Percentiles rank a stretch among this genome's conserved stretches.
Conservation (phyloP, 2,113 vertebrate species). For the Strix aluco region DNA sequence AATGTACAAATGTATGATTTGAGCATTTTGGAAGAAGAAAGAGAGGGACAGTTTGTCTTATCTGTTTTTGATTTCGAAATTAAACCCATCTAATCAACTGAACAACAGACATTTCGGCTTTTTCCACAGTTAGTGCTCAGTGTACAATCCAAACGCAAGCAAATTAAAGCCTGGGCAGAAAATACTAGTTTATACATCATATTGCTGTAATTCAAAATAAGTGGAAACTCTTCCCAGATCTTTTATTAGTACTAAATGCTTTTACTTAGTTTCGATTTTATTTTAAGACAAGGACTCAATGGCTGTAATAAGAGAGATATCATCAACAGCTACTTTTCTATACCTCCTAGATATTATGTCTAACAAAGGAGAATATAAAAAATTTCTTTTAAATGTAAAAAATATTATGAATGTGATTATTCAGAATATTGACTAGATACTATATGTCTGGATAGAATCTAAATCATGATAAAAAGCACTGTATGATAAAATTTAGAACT, state of each 20-base stretch:
- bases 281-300: background rate
- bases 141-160: background rate
- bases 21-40: background rate
- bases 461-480: background rate
- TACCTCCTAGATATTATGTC: background rate
- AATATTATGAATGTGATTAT: background rate
- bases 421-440: background rate
- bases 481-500: background rate
- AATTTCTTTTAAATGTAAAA: background rate
- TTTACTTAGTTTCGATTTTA: background rate
- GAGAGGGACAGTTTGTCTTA: background rate
- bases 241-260: background rate
- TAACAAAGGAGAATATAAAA: background rate
- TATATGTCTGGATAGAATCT: background rate
- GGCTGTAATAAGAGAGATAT: background rate
- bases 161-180: background rate
- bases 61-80: background rate
- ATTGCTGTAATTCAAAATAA: background rate
- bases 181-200: background rate
- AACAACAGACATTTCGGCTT: background rate
- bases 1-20: background rate
- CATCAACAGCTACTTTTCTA: background rate
- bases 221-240: background rate
- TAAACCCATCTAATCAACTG: background rate
- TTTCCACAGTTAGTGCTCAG: background rate